phyloP scores from a whole-genome alignment of 2,113 vertebrate species.

The Zosterops pallidus region DNA sequence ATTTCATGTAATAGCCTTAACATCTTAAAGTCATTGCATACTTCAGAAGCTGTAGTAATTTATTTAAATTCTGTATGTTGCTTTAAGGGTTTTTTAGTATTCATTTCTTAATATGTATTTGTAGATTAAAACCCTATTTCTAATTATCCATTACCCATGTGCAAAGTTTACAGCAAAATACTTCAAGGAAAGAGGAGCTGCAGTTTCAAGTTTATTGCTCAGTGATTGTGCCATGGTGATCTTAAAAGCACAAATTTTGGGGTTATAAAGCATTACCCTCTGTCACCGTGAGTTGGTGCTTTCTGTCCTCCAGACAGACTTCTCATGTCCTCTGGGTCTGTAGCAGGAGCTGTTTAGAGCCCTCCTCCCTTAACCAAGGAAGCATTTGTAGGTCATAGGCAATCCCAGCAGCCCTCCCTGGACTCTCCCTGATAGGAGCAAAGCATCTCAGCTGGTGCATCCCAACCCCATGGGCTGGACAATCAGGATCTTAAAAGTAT shows the following conservation, averaged over 20 bases:
- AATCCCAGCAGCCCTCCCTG: neutral
- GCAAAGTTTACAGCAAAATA: neutral
- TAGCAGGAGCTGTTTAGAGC: neutral
- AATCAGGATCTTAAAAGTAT: neutral
- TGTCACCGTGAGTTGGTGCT: neutral
- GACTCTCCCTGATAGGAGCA: neutral
- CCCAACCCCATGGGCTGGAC: neutral
- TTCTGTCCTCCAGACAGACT: neutral
- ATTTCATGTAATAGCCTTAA: neutral
- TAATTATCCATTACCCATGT: neutral
- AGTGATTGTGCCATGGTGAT: accelerated
- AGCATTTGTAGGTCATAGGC: neutral
- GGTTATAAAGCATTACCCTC: neutral
- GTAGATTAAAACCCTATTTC: neutral
- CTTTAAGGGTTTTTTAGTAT: neutral
- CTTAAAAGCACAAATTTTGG: neutral
- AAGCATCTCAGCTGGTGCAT: neutral
- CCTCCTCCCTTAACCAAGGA: neutral
- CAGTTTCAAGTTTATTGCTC: neutral
- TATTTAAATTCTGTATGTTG: neutral
- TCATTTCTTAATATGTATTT: neutral
- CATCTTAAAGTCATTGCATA: neutral
- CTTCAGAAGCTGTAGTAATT: neutral
- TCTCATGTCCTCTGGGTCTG: neutral
- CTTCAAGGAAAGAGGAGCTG: neutral